These are phyloP conservation scores for Rhagonycha lutea DNA, from an alignment of 2,888 invertebrate genomes.

Conservation along the genomic window DNA sequence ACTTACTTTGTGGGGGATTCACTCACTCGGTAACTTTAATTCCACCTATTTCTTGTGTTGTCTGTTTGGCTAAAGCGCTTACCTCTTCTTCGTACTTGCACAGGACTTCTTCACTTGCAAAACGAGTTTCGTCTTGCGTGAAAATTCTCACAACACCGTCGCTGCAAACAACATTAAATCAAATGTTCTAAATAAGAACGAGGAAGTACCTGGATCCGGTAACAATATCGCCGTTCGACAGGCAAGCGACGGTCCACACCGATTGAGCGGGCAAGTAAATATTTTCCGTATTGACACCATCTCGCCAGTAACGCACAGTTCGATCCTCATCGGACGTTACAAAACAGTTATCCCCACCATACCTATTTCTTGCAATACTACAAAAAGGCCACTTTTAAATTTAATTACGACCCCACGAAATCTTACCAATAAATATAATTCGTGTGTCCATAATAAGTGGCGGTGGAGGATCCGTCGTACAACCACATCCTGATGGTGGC, in stretches of 20 bases:
- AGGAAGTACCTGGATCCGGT: constrained; percentile 64
- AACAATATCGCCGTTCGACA: constrained; percentile 88
- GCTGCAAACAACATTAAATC: constrained; percentile 57
- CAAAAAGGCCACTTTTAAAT: constrained; percentile 14
- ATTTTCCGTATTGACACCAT: constrained; percentile 65
- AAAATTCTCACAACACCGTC: constrained; percentile 89
- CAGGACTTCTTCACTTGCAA: constrained; percentile 66
- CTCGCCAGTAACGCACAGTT: constrained; percentile 79
- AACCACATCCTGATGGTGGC: constrained; percentile 86
- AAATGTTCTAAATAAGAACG: background rate
- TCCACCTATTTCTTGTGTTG: constrained; percentile 78
- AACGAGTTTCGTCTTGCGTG: constrained; percentile 70
- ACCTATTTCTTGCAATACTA: constrained; percentile 64
- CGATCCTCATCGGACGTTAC: constrained; percentile 90
- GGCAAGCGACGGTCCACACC: constrained; percentile 83
- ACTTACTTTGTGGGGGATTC: background rate
- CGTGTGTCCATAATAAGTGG: constrained; percentile 79
- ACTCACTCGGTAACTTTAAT: constrained; percentile 82
- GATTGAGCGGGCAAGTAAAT: constrained; percentile 83
- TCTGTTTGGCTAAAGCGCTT: constrained; percentile 63
- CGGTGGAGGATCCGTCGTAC: constrained; percentile 74
- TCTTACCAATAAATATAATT: constrained; percentile 78
- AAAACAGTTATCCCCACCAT: constrained; percentile 64
- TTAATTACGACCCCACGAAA: background rate
- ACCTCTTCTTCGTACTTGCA: constrained; percentile 77